Evolutionary conservation across 2,888 invertebrate species (phyloP).

Genomic region (Busseola fusca): DNA sequence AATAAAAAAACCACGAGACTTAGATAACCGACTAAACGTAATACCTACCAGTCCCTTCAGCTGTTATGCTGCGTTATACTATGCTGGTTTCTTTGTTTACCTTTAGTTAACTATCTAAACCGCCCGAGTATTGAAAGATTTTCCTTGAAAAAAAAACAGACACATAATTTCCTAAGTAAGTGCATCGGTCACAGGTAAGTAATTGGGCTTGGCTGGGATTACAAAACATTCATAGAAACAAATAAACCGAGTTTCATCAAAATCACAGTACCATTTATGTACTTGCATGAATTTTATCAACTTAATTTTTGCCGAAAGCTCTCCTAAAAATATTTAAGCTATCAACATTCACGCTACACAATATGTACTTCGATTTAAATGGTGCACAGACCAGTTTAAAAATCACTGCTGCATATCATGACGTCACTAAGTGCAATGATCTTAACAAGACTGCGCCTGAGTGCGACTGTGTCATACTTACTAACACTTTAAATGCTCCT

Average conservation of each 20-base stretch:
- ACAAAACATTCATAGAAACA: not conserved
- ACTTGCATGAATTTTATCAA: not conserved
- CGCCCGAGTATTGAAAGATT: no score
- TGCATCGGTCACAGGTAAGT: not conserved
- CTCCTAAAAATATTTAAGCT: constrained; percentile 4
- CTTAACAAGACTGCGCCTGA: constrained; percentile 51
- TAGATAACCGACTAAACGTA: no score
- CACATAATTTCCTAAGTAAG: not conserved
- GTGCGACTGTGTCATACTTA: constrained; percentile 35
- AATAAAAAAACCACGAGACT: no score
- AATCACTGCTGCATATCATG: constrained; percentile 48
- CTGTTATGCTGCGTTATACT: no score
- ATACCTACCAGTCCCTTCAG: no score
- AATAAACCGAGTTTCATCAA: not conserved
- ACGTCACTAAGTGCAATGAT: constrained; percentile 60
- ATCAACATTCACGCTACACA: constrained; percentile 31
- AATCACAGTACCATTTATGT: not conserved
- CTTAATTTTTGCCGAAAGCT: not conserved
- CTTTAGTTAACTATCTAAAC: no score
- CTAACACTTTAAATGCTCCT: constrained; percentile 24
- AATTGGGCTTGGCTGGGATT: not conserved
- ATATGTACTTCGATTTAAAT: constrained; percentile 18
- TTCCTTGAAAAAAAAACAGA: not conserved
- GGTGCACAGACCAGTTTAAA: constrained; percentile 47
- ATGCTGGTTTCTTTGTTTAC: no score